These are phyloP conservation scores for Tetraneura akinire DNA, from an alignment of 1,140 invertebrate species.

Conservation along the genomic window DNA sequence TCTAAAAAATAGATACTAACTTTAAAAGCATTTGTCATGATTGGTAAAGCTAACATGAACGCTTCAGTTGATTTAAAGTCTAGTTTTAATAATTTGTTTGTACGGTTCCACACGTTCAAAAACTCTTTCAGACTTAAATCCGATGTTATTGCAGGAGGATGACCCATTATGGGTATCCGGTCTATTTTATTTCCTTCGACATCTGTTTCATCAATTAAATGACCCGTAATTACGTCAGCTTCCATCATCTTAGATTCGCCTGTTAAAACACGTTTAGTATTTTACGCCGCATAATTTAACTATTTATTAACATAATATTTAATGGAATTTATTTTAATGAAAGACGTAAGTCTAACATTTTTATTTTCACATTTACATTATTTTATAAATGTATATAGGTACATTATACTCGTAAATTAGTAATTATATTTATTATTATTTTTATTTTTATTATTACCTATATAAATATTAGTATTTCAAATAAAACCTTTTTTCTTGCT, in stretches of 20 bases:
- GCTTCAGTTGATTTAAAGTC: constrained; percentile 84
- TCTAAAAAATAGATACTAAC: neutral
- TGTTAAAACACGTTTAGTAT: neutral
- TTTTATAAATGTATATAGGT: no score
- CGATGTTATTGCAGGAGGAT: constrained; percentile 73
- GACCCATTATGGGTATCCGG: constrained; percentile 79
- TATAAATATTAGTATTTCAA: no score
- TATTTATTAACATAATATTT: no score
- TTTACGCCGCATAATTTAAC: no score
- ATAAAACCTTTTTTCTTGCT: no score
- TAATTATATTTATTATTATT: no score
- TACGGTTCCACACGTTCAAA: constrained; percentile 58
- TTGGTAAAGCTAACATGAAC: constrained; percentile 67
- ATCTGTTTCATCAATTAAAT: constrained; percentile 18
- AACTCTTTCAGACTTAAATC: constrained; percentile 78
- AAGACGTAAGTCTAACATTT: neutral
- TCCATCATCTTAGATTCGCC: constrained; percentile 37
- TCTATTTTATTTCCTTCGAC: constrained; percentile 59
- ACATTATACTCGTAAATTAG: no score
- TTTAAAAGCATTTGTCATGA: constrained; percentile 61
- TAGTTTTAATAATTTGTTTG: constrained; percentile 76
- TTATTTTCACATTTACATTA: no score
- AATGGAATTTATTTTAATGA: no score
- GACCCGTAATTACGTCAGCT: constrained; percentile 30
- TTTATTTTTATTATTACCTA: no score